Conservation (phyloP, 2,113 vertebrate genomes). For the Arvicanthis niloticus region DNA sequence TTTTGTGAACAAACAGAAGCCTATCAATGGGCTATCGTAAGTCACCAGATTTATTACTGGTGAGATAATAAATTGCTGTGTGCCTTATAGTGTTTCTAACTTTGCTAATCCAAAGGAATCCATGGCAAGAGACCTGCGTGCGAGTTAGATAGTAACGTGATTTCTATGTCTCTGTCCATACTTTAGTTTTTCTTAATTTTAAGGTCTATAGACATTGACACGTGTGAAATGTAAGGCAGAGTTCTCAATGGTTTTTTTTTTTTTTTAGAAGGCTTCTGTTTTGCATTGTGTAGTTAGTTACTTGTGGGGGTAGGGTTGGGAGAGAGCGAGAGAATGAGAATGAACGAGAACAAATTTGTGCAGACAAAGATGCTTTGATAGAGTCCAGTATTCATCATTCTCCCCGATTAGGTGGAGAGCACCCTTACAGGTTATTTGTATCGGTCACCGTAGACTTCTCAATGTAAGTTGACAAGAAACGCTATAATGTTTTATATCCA, state of each 20-base stretch:
- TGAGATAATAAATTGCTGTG: neutral
- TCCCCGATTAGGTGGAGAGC: slow-evolving; percentile 32
- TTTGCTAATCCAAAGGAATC: neutral
- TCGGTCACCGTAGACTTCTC: slow-evolving; percentile 47
- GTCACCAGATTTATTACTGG: neutral
- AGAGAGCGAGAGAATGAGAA: neutral
- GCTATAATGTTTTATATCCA: slow-evolving; percentile 58
- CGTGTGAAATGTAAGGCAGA: slow-evolving; percentile 48
- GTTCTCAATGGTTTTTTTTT: slow-evolving; percentile 42
- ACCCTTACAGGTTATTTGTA: slow-evolving; percentile 28
- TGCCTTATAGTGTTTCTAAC: neutral
- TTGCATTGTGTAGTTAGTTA: slow-evolving; percentile 39
- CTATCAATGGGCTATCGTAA: neutral
- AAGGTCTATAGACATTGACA: slow-evolving; percentile 41
- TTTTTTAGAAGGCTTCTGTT: slow-evolving; percentile 44
- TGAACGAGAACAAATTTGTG: neutral
- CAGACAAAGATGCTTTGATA: slow-evolving; percentile 44
- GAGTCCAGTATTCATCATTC: slow-evolving; percentile 15
- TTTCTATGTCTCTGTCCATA: slow-evolving; percentile 43
- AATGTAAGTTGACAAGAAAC: slow-evolving; percentile 68
- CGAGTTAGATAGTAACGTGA: neutral
- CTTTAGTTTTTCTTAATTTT: slow-evolving; percentile 70
- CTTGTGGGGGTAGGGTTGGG: neutral
- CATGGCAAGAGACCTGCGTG: slow-evolving; percentile 9
- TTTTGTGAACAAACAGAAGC: slow-evolving; percentile 23